Evolutionary conservation across 1,140 invertebrate species (phyloP).

Genomic region (Leucophenga varia): DNA sequence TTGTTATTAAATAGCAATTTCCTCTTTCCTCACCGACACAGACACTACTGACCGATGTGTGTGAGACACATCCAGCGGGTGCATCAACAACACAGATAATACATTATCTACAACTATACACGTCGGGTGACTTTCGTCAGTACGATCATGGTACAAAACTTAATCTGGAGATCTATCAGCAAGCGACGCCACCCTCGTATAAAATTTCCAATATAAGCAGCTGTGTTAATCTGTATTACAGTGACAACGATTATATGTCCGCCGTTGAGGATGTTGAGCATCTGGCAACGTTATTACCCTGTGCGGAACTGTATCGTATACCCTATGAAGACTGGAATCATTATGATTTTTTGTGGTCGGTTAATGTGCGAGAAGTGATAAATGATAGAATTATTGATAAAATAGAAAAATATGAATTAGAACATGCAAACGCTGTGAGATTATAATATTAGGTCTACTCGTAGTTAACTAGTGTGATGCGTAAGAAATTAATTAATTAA

Average conservation of each 20-base stretch:
- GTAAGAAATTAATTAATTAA: no score
- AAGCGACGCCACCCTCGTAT: slow-evolving; percentile 59
- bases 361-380: slow-evolving; percentile 58
- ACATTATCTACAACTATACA: slow-evolving; percentile 59
- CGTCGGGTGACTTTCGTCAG: slow-evolving; percentile 45
- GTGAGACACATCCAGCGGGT: slow-evolving; percentile 54
- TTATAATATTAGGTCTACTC: slow-evolving; percentile 16
- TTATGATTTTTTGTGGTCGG: slow-evolving; percentile 61
- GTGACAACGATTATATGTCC: slow-evolving; percentile 65
- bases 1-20: background rate
- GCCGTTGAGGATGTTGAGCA: slow-evolving; percentile 58
- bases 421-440: slow-evolving; percentile 23
- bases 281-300: slow-evolving; percentile 56
- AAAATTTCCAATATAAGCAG: slow-evolving; percentile 62
- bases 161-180: slow-evolving; percentile 59
- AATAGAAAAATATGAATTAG: slow-evolving; percentile 44
- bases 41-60: slow-evolving; percentile 43
- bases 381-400: slow-evolving; percentile 57
- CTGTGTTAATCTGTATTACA: slow-evolving; percentile 67
- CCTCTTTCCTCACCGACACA: slow-evolving; percentile 4
- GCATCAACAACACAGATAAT: slow-evolving; percentile 59
- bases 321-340: slow-evolving; percentile 60
- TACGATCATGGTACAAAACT: slow-evolving; percentile 56
- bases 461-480: no score
- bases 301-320: slow-evolving; percentile 51